Evolutionary conservation across 2,797 vertebrate genomes (phyloP), one percentile per base, ranked within the genome.

Genomic region (Strix occidentalis): DNA sequence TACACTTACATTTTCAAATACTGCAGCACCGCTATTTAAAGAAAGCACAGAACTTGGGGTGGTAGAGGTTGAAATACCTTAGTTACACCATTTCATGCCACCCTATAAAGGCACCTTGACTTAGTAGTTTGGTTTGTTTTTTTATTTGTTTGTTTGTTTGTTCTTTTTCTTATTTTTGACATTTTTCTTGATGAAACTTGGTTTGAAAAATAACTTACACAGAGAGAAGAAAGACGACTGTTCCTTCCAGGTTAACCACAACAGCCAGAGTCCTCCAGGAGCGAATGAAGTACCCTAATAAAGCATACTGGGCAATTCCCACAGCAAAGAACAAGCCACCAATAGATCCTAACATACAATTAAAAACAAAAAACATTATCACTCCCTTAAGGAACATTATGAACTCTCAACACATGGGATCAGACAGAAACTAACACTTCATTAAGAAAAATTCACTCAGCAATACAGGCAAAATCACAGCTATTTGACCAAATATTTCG

Each of bases 291-390:
- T 98, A 98, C 15, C 98, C 98, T 84, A 98, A 72, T 45, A 98
- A 95, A 56, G 98, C 98, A 78, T 97, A 98, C 11, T 98, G 97
- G 64, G 98, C 98, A 19, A 98, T 98, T 89, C 98, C 98, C 69
- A 98, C 96, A 14, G 98, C 98, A 86, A 98, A 98, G 96, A 98
- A 98, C 61, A 98, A 95, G 89, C 98, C 97, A 9, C 97, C 96
- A 43, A 98, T 89, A 5, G 98, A 98, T 43, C 98, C 98, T 98
- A 97, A 56, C 11, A 65, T 3, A 53, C 17, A 83, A 69, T 50
- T n/a, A 51, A 69, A 91, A 92, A 41, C 37, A 89, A 69, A 69
- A 92, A 83, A 57, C 37, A 72, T 98, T 87, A 97, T 41, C 35
- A 82, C 13, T 79, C 33, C 17, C 69, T 82, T 43, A 87, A 83